These are phyloP conservation scores for Amniataba percoides DNA, from an alignment of 2,797 vertebrate species.

Conservation along the genomic window DNA sequence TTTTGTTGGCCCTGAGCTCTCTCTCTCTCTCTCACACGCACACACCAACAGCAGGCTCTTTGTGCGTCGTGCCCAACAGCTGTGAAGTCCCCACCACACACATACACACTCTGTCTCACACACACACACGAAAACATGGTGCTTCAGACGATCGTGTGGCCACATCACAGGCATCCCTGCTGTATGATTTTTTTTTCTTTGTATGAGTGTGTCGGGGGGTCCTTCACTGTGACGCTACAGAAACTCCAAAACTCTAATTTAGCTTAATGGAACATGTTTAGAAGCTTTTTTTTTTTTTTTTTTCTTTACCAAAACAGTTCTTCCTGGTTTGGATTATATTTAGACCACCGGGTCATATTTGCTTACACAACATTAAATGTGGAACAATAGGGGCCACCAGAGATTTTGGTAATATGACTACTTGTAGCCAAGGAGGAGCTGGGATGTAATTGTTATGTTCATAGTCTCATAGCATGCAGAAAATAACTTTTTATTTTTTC, in stretches of 20 bases:
- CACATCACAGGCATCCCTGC: constrained; percentile 43
- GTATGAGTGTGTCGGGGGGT: background rate
- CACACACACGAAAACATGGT: constrained; percentile 30
- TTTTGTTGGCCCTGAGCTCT: constrained; percentile 70
- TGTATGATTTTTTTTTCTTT: constrained; percentile 43
- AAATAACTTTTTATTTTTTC: constrained; percentile 21
- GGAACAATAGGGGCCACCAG: constrained; percentile 63
- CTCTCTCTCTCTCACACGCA: constrained; percentile 18
- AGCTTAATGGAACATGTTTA: constrained; percentile 31
- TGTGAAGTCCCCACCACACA: constrained; percentile 67
- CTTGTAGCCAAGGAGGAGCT: constrained; percentile 22
- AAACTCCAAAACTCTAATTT: constrained; percentile 12
- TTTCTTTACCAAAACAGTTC: constrained; percentile 33
- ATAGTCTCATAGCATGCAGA: constrained; percentile 13
- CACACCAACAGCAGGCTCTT: constrained; percentile 74
- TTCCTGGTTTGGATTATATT: constrained; percentile 67
- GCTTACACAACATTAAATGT: constrained; percentile 60
- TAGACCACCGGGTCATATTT: constrained; percentile 51
- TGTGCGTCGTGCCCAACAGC: constrained; percentile 79
- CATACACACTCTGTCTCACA: constrained; percentile 24
- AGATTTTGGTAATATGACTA: constrained; percentile 47
- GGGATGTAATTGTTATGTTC: constrained; percentile 42
- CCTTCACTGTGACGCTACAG: background rate
- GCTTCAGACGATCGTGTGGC: constrained; percentile 33
- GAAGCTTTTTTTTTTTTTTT: too few relatives aligned